Percentiles rank a stretch among this genome's conserved stretches.
phyloP scores from a whole-genome alignment of 1,140 invertebrate genomes.

The Nasonia giraulti region DNA sequence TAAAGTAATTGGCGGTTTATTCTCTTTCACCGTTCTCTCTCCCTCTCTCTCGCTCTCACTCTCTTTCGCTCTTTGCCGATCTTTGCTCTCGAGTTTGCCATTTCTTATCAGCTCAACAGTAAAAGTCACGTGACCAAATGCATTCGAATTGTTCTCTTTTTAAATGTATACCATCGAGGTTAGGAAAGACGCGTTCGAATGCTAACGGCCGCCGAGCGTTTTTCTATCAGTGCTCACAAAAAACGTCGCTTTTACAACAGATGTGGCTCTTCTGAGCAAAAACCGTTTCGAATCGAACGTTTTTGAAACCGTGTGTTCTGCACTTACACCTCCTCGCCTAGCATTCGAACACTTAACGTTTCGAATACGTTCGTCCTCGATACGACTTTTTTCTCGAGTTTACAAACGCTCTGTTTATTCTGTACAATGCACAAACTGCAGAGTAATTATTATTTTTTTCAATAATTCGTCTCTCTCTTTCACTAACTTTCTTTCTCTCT shows the following conservation, averaged over 20 bases:
- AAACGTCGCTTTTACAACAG: background rate
- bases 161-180: background rate
- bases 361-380: background rate
- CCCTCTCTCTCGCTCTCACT: background rate
- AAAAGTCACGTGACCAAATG: background rate
- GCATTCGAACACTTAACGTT: background rate
- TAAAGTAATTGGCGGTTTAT: slow-evolving; percentile 74
- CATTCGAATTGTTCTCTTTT: background rate
- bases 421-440: slow-evolving; percentile 39
- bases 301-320: background rate
- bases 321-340: background rate
- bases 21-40: slow-evolving; percentile 31
- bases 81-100: slow-evolving; percentile 35
- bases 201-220: background rate
- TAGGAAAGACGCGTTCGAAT: background rate
- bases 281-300: background rate
- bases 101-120: slow-evolving; percentile 18
- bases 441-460: slow-evolving; percentile 4
- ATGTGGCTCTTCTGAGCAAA: background rate
- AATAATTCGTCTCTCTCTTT: slow-evolving; percentile 36
- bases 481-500: slow-evolving; percentile 9
- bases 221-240: background rate
- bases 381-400: background rate
- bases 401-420: background rate
- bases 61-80: background rate